A percentile compares a stretch with the other conserved stretches of the same genome.
phyloP scores from a whole-genome alignment of 1,140 invertebrate species.

The Drosophila bipectinata region DNA sequence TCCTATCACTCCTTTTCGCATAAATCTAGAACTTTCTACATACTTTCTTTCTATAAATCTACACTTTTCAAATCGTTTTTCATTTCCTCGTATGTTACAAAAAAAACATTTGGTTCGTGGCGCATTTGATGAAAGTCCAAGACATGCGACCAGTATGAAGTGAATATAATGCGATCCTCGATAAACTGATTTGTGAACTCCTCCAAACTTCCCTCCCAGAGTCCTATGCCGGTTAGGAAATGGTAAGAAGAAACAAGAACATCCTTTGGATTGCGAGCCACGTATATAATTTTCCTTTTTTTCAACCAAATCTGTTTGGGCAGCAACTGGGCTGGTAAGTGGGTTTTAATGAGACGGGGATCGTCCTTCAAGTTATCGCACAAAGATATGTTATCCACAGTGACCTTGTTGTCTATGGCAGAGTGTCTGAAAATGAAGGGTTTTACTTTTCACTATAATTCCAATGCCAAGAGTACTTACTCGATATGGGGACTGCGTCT shows the following conservation, averaged over 20 bases:
- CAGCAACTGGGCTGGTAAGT: conserved; percentile 35
- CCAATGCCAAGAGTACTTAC: conserved; percentile 28
- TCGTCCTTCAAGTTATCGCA: conserved; percentile 5
- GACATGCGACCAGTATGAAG: conserved; percentile 33
- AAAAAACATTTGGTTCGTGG: conserved; percentile 26
- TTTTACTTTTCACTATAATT: neutral
- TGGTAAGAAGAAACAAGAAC: conserved; percentile 34
- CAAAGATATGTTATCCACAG: neutral
- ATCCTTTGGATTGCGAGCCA: conserved; percentile 47
- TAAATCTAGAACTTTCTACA: conserved; percentile 32
- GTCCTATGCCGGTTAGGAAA: neutral
- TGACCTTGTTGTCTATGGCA: neutral
- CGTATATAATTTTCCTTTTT: conserved; percentile 29
- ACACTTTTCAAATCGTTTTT: conserved; percentile 12
- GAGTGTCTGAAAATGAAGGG: neutral
- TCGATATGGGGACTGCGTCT: conserved; percentile 85
- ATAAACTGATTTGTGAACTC: conserved; percentile 13
- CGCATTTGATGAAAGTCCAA: conserved; percentile 42
- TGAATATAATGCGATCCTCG: neutral
- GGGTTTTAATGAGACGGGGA: conserved; percentile 36
- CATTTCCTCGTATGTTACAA: conserved; percentile 44
- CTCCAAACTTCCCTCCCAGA: conserved; percentile 9
- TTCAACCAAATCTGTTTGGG: conserved; percentile 22
- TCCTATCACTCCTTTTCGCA: conserved; percentile 35
- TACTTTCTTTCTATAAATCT: too few relatives aligned